Conservation (phyloP, 1,140 invertebrate genomes). For the Zaprionus inermis region DNA sequence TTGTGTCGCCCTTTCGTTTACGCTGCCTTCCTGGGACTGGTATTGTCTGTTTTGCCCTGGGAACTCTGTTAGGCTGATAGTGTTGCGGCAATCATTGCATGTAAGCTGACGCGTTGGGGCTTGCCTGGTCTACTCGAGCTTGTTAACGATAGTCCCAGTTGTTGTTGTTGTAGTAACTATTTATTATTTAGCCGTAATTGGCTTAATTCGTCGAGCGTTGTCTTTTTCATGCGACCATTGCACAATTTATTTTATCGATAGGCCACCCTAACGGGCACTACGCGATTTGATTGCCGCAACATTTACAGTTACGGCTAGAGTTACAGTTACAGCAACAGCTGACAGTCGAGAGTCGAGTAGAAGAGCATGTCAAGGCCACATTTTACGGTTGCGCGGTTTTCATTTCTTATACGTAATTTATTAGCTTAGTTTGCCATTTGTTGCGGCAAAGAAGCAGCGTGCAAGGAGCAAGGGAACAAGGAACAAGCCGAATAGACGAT, state of each 20-base stretch:
- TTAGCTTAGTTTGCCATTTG: constrained; percentile 40
- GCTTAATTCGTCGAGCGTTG: constrained; percentile 68
- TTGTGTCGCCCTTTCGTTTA: neutral
- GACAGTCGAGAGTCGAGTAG: neutral
- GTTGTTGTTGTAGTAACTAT: constrained; percentile 30
- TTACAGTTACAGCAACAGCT: constrained; percentile 9
- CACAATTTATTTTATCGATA: constrained; percentile 45
- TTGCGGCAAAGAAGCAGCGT: constrained; percentile 2
- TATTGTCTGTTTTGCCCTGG: neutral
- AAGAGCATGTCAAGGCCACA: constrained; percentile 56
- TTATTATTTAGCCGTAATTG: constrained; percentile 77
- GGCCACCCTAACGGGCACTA: neutral
- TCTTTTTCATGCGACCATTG: constrained; percentile 38
- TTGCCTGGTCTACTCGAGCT: constrained; percentile 25
- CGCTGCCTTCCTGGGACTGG: neutral
- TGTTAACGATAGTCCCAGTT: constrained; percentile 34
- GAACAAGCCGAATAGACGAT: neutral
- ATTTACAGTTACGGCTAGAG: constrained; percentile 31
- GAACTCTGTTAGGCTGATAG: constrained; percentile 8
- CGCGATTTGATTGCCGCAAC: constrained; percentile 25
- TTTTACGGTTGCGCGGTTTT: constrained; percentile 50
- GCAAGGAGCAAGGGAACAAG: neutral
- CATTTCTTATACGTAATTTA: constrained; percentile 54
- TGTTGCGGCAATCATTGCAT: constrained; percentile 38
- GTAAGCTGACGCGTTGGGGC: constrained; percentile 25